phyloP scores from a whole-genome alignment of 2,797 vertebrate species.

The Gymnocypris eckloni region DNA sequence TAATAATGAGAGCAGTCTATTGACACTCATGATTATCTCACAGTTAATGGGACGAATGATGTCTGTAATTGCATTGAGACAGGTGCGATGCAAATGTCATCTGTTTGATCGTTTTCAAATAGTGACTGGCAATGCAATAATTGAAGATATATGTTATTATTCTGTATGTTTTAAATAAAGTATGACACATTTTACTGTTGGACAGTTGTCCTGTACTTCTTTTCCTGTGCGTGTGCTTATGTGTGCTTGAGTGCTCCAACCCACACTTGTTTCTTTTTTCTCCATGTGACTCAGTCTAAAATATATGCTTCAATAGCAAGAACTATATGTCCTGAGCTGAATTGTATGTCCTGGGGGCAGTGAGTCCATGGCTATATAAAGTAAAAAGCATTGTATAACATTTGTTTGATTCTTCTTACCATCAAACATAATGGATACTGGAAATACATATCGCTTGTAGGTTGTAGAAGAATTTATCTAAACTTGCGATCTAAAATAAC shows the following conservation, averaged over 20 bases:
- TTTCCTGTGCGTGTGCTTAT: not conserved
- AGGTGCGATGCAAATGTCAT: conserved; percentile 20
- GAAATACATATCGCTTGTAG: not conserved
- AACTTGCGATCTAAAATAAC: not conserved
- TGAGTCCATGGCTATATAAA: conserved; percentile 35
- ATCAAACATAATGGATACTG: not conserved
- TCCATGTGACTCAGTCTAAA: conserved; percentile 26
- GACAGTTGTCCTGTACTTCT: not conserved
- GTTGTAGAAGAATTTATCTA: not conserved
- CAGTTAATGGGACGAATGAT: conserved; percentile 40
- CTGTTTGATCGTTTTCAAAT: conserved; percentile 16
- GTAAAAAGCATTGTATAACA: conserved; percentile 37
- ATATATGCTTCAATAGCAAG: conserved; percentile 28
- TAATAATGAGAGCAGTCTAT: conserved; percentile 44
- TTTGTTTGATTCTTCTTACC: conserved; percentile 11
- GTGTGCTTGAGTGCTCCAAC: conserved; percentile 6
- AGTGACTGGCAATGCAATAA: not conserved
- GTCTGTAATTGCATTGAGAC: conserved; percentile 28
- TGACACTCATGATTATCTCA: conserved; percentile 27
- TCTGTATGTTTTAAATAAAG: conserved; percentile 12
- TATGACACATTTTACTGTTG: conserved; percentile 6
- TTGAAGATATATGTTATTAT: not conserved
- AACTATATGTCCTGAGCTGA: conserved; percentile 34
- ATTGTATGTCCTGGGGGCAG: conserved; percentile 26
- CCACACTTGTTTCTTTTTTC: conserved; percentile 31